Evolutionary conservation across 2,888 invertebrate species (phyloP).

Genomic region (Cistogaster globosa): DNA sequence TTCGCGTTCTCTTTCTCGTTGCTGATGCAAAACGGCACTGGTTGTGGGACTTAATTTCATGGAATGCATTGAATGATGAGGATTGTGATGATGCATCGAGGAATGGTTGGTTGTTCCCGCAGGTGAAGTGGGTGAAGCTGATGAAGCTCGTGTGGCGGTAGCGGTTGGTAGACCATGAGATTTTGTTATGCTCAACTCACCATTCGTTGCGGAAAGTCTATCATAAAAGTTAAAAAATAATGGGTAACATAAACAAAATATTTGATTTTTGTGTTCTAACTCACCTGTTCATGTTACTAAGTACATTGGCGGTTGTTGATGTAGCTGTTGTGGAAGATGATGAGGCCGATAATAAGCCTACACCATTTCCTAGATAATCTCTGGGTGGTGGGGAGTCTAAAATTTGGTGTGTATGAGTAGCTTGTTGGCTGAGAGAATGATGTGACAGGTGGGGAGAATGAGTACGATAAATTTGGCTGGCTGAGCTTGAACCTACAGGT

Average conservation of each 20-base stretch:
- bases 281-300: constrained; percentile 88
- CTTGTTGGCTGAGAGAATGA: constrained; percentile 69
- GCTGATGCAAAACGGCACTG: constrained; percentile 87
- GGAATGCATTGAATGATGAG: constrained; percentile 82
- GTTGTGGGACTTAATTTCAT: constrained; percentile 87
- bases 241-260: neutral
- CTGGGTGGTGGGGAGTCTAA: constrained; percentile 79
- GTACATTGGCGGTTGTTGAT: constrained; percentile 82
- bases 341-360: constrained; percentile 68
- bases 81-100: constrained; percentile 74
- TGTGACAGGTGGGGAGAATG: constrained; percentile 78
- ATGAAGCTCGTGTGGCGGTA: constrained; percentile 77
- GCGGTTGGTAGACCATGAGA: constrained; percentile 85
- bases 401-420: constrained; percentile 72
- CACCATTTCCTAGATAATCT: constrained; percentile 79
- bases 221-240: neutral
- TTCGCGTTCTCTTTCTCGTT: constrained; percentile 83
- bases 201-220: constrained; percentile 90
- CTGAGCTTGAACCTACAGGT: constrained; percentile 74
- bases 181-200: constrained; percentile 92
- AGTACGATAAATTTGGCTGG: constrained; percentile 75
- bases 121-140: constrained; percentile 77
- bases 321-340: constrained; percentile 74
- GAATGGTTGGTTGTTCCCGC: constrained; percentile 75
- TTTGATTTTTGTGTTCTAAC: neutral